These are phyloP conservation scores for Alouatta palliata DNA, from an alignment of 2,113 vertebrate genomes.

Conservation along the genomic window DNA sequence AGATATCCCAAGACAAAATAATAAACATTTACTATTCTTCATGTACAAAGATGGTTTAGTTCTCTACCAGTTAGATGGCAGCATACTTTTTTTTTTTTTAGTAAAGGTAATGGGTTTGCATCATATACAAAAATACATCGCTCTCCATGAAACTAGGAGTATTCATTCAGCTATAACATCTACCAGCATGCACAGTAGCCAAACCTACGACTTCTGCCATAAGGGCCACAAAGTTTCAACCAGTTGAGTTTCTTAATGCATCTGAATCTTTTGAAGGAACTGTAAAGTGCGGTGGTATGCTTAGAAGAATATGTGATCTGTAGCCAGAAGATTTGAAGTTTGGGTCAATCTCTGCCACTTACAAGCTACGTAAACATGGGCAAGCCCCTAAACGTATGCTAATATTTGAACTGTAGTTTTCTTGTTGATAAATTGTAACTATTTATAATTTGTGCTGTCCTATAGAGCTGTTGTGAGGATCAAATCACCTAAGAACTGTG, in stretches of 20 bases:
- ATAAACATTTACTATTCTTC: background rate
- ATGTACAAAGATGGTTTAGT: background rate
- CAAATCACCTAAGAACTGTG: background rate
- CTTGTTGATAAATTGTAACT: conserved; percentile 9
- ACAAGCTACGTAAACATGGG: background rate
- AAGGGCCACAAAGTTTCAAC: background rate
- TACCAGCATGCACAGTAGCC: background rate
- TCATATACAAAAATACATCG: background rate
- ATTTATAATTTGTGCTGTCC: background rate
- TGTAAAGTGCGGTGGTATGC: background rate
- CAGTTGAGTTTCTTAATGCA: background rate
- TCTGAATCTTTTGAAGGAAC: background rate
- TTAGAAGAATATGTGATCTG: background rate
- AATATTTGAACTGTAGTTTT: background rate
- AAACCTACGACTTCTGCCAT: background rate
- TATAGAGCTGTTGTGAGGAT: background rate
- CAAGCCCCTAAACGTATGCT: background rate
- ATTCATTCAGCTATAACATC: background rate
- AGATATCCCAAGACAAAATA: background rate
- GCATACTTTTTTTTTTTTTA: background rate
- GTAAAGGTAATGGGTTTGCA: background rate
- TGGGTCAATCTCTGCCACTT: background rate
- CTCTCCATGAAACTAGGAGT: background rate
- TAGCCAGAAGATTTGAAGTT: background rate
- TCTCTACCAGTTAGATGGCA: background rate